phyloP scores from a whole-genome alignment of 2,113 vertebrate species.

The Tympanuchus pallidicinctus region DNA sequence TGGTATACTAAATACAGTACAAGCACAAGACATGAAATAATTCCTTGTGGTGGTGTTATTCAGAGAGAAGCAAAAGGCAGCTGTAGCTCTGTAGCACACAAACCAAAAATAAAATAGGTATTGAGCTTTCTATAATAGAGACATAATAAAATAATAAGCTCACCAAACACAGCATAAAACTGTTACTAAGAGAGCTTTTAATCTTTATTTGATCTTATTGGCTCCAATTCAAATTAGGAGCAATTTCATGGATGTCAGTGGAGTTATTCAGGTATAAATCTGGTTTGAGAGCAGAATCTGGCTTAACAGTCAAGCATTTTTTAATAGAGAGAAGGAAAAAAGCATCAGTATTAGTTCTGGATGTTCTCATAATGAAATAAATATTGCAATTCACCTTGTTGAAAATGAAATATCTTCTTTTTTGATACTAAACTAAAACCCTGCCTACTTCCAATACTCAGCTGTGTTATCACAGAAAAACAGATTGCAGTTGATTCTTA shows the following conservation, averaged over 20 bases:
- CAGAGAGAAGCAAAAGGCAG: background rate
- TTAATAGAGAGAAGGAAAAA: conserved; percentile 6
- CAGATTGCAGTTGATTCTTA: background rate
- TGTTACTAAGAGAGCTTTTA: conserved; percentile 18
- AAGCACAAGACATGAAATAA: background rate
- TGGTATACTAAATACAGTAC: background rate
- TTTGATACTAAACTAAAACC: background rate
- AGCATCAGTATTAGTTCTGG: conserved; percentile 21
- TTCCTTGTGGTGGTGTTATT: background rate
- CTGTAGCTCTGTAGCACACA: background rate
- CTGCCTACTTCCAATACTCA: background rate
- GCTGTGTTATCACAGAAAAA: background rate
- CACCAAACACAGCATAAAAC: conserved; percentile 4
- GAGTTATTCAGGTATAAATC: conserved; percentile 47
- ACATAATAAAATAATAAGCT: conserved; percentile 5
- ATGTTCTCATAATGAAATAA: conserved; percentile 39
- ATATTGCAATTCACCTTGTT: background rate
- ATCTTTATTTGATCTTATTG: conserved; percentile 31
- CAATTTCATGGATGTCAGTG: conserved; percentile 31
- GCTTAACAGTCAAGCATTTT: conserved; percentile 17
- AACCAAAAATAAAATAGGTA: background rate
- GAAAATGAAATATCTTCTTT: background rate
- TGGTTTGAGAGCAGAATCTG: conserved; percentile 23
- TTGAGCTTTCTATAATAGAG: background rate
- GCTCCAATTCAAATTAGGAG: conserved; percentile 14